A percentile compares a stretch with the other conserved stretches of the same genome.
Evolutionary conservation across 2,797 vertebrate species (phyloP).

Genomic region (Gymnopithys bicolor): DNA sequence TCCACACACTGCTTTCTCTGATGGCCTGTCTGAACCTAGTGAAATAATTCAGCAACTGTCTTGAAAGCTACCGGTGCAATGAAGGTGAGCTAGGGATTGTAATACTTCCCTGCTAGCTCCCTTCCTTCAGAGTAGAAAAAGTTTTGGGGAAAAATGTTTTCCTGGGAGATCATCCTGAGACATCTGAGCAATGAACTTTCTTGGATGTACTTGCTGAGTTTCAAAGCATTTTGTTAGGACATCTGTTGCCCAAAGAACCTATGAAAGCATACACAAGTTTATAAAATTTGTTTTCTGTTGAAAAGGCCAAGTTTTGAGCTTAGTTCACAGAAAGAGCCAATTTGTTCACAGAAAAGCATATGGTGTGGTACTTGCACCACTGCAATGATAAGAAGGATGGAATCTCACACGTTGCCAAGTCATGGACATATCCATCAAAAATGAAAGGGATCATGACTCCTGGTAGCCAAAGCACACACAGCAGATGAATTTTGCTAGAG

Average conservation of each 20-base stretch:
- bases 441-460: not conserved
- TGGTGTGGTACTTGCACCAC: not conserved
- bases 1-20: not conserved
- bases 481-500: not conserved
- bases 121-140: not conserved
- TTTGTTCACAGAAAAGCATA: not conserved
- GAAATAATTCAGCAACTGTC: not conserved
- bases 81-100: not conserved
- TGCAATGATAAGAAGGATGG: not conserved
- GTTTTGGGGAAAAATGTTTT: not conserved
- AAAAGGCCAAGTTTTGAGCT: not conserved
- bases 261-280: not conserved
- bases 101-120: not conserved
- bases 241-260: not conserved
- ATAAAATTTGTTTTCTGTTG: not conserved
- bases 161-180: not conserved
- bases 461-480: not conserved
- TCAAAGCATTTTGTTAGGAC: not conserved
- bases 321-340: not conserved
- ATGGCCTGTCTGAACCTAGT: not conserved
- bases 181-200: not conserved
- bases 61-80: not conserved
- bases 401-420: not conserved
- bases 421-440: not conserved
- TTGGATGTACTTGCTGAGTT: not conserved